Conservation (phyloP, 2,113 vertebrate species). For the Oreamnos americanus region DNA sequence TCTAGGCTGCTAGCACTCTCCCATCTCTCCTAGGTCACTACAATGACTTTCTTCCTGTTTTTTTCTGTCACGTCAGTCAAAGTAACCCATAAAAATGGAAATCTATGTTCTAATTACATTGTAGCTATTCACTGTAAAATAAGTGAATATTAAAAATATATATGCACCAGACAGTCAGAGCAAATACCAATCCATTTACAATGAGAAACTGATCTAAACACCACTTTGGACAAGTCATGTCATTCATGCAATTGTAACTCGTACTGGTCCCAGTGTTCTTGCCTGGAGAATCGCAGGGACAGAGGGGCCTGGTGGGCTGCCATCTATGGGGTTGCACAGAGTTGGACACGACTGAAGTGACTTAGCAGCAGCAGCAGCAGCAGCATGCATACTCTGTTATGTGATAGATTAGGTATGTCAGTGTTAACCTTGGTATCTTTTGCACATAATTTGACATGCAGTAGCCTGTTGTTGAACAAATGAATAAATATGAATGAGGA, state of each 20-base stretch:
- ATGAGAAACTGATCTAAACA: background rate
- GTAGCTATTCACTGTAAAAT: background rate
- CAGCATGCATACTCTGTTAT: background rate
- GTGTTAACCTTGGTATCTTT: background rate
- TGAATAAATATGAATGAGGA: background rate
- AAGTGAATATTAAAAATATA: background rate
- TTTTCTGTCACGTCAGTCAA: background rate
- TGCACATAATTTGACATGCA: background rate
- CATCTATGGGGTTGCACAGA: too few species aligned
- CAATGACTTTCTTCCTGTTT: background rate
- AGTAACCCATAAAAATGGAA: background rate
- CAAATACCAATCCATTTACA: background rate
- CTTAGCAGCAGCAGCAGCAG: too few species aligned
- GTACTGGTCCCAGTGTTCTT: too few species aligned
- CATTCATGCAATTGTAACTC: background rate
- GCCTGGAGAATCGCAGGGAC: too few species aligned
- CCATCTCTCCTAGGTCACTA: background rate
- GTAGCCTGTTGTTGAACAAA: background rate
- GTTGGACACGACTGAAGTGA: too few species aligned
- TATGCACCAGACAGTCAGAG: background rate
- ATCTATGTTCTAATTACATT: background rate
- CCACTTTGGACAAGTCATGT: background rate
- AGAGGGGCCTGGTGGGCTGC: too few species aligned
- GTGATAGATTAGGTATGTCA: background rate
- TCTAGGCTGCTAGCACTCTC: background rate